A percentile compares a stretch with the other conserved stretches of the same genome.
These are phyloP conservation scores for Silurus lanzhouensis DNA, from an alignment of 2,797 vertebrate species.

Conservation along the genomic window DNA sequence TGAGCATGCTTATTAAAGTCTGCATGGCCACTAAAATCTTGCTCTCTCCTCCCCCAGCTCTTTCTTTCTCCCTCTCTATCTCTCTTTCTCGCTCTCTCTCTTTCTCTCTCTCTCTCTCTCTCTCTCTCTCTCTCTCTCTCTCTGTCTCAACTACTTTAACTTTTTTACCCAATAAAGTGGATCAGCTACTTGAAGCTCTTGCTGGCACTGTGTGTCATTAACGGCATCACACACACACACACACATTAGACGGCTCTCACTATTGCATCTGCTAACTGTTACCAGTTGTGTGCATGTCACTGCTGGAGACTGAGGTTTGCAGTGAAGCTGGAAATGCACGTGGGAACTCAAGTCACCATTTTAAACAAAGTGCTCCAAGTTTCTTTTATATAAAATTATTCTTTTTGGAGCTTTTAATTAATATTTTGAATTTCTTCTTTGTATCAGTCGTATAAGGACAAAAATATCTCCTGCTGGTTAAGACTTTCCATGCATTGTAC, in stretches of 20 bases:
- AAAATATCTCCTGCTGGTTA: neutral
- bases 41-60: neutral
- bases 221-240: neutral
- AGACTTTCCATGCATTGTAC: neutral
- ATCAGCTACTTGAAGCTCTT: conserved; percentile 14
- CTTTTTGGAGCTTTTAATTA: too few relatives aligned
- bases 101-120: conserved; percentile 15
- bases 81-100: conserved; percentile 12
- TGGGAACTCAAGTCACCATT: neutral
- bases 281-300: neutral
- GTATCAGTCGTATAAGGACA: neutral
- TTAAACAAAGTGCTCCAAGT: neutral
- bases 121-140: conserved; percentile 5
- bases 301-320: conserved; percentile 4
- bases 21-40: conserved; percentile 62
- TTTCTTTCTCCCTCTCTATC: neutral
- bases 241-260: conserved; percentile 23
- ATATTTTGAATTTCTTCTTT: neutral
- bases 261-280: conserved; percentile 5
- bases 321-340: conserved; percentile 4
- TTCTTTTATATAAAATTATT: neutral
- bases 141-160: conserved; percentile 8
- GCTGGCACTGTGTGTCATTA: conserved; percentile 37
- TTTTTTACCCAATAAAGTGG: conserved; percentile 30
- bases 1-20: conserved; percentile 66